Evolutionary conservation across 2,797 vertebrate species (phyloP).

Genomic region (Semaprochilodus insignis): DNA sequence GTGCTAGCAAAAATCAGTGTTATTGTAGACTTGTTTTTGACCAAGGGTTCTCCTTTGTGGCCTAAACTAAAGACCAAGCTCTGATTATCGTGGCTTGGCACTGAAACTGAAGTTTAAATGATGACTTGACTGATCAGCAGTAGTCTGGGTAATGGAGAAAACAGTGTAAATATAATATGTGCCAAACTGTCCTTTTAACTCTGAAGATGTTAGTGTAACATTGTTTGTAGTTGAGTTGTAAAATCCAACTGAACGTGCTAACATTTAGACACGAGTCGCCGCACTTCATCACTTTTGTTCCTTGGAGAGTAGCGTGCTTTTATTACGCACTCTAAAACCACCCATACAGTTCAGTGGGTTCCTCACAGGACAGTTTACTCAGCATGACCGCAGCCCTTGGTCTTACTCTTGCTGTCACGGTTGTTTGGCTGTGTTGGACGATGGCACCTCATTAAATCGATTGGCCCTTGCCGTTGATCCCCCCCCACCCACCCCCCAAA

Average conservation of each 20-base stretch:
- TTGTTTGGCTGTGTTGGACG: conserved; percentile 44
- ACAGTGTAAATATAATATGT: too few species aligned
- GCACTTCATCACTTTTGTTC: neutral
- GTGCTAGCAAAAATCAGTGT: too few species aligned
- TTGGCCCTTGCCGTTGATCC: conserved; percentile 10
- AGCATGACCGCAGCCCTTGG: neutral
- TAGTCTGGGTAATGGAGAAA: too few species aligned
- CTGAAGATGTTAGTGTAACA: neutral
- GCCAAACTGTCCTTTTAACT: too few species aligned
- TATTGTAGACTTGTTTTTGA: too few species aligned
- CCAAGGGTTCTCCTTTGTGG: too few species aligned
- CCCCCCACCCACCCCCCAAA: neutral
- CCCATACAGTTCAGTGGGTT: neutral
- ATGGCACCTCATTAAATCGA: conserved; percentile 28
- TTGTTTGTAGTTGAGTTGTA: neutral
- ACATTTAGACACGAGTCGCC: too few species aligned
- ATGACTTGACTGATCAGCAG: too few species aligned
- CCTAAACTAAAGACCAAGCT: too few species aligned
- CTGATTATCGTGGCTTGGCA: too few species aligned
- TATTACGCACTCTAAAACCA: neutral
- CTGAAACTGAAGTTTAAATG: too few species aligned
- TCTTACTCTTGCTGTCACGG: conserved; percentile 13
- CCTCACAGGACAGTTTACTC: conserved; percentile 18
- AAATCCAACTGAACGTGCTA: neutral
- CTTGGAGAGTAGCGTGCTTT: neutral